phyloP scores from a whole-genome alignment of 2,797 vertebrate genomes.

The Chromis chromis region DNA sequence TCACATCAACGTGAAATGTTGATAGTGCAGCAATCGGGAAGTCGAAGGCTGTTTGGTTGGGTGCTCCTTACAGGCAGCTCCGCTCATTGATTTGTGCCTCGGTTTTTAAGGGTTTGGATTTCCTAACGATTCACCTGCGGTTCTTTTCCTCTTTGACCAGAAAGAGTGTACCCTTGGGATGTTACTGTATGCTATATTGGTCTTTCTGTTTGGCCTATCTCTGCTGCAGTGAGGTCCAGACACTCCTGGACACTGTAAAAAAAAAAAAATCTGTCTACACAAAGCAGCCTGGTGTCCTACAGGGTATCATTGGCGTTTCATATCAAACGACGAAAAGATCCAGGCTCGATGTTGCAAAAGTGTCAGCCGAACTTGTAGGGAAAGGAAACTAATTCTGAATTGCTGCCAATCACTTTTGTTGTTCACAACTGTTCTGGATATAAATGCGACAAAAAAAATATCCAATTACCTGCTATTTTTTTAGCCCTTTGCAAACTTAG shows the following conservation, averaged over 20 bases:
- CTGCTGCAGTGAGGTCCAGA: conserved; percentile 54
- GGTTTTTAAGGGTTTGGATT: conserved; percentile 82
- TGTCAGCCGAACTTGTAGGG: not conserved
- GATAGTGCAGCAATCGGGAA: conserved; percentile 81
- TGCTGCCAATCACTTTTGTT: not conserved
- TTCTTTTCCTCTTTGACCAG: conserved; percentile 83
- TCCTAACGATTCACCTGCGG: conserved; percentile 84
- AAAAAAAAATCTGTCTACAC: conserved; percentile 9
- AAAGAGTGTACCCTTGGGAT: conserved; percentile 79
- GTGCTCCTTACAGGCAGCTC: conserved; percentile 78
- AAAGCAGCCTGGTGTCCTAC: conserved; percentile 16
- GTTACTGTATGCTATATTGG: conserved; percentile 59
- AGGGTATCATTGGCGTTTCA: conserved; percentile 12
- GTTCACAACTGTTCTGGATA: conserved; percentile 16
- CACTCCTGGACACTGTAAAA: conserved; percentile 36
- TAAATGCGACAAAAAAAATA: conserved; percentile 21
- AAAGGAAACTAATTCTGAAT: conserved; percentile 6
- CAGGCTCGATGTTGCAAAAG: conserved; percentile 4
- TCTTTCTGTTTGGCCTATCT: conserved; percentile 56
- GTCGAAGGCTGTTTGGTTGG: conserved; percentile 73
- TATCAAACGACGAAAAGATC: conserved; percentile 13
- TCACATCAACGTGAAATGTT: conserved; percentile 82
- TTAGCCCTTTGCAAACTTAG: conserved; percentile 18
- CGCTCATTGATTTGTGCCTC: conserved; percentile 82
- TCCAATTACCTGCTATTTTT: conserved; percentile 33